Evolutionary conservation across 1,140 invertebrate genomes (phyloP).

Genomic region (Aphelenchoides besseyi): DNA sequence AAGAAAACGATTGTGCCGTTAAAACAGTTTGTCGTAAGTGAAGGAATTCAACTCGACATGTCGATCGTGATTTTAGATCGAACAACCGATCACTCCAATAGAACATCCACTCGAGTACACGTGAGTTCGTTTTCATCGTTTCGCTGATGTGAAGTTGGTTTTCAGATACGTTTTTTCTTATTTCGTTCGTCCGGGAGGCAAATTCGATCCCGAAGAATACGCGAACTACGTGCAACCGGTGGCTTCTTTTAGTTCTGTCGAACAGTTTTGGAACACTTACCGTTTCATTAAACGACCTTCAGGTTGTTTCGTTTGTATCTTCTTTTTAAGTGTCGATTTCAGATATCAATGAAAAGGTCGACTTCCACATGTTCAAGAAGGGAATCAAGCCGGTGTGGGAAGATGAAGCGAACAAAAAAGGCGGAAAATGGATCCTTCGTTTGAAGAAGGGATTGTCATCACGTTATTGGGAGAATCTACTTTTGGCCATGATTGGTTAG

Average conservation of each 20-base stretch:
- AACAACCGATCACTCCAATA: not conserved
- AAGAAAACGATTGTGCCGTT: not conserved
- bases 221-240: slow-evolving; percentile 71
- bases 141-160: too few species aligned
- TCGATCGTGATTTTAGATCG: not conserved
- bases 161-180: too few species aligned
- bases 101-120: not conserved
- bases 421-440: slow-evolving; percentile 92
- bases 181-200: slow-evolving; percentile 10
- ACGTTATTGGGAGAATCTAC: slow-evolving; percentile 94
- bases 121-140: too few species aligned
- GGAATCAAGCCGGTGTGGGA: slow-evolving; percentile 99
- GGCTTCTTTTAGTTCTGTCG: slow-evolving; percentile 71
- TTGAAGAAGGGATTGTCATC: slow-evolving; percentile 89
- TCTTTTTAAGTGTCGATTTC: slow-evolving; percentile 46
- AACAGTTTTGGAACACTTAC: slow-evolving; percentile 94
- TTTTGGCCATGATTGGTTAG: slow-evolving; percentile 79
- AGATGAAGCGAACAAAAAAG: slow-evolving; percentile 87
- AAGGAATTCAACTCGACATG: not conserved
- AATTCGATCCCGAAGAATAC: not conserved
- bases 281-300: slow-evolving; percentile 82
- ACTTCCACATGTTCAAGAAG: slow-evolving; percentile 95
- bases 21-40: slow-evolving; percentile 11
- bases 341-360: slow-evolving; percentile 80
- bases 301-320: slow-evolving; percentile 59